phyloP scores from a whole-genome alignment of 2,113 vertebrate species.

The Spizaetus ornatus region DNA sequence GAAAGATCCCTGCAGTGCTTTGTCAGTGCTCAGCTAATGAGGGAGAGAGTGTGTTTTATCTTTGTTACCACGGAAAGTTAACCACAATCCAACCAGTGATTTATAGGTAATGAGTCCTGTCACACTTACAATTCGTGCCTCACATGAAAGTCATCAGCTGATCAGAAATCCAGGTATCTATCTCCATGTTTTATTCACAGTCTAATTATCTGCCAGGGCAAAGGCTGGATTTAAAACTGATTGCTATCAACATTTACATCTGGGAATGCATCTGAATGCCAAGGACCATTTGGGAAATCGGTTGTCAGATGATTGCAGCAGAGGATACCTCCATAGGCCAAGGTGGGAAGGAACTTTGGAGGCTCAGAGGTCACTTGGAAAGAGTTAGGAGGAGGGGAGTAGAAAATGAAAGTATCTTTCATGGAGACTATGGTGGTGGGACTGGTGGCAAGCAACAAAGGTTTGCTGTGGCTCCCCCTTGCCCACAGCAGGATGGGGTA shows the following conservation, averaged over 20 bases:
- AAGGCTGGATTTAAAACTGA: constrained; percentile 1
- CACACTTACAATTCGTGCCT: constrained; percentile 25
- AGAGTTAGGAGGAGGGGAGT: background rate
- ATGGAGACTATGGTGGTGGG: background rate
- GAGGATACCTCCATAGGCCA: background rate
- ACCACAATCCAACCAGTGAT: constrained; percentile 41
- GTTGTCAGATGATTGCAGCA: background rate
- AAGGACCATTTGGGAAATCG: background rate
- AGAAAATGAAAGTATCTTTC: background rate
- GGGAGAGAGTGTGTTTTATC: constrained; percentile 46
- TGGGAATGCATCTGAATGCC: background rate
- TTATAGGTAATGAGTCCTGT: constrained; percentile 60
- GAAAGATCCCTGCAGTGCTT: constrained; percentile 39
- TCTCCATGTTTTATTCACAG: constrained; percentile 10
- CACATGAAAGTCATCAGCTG: constrained; percentile 46
- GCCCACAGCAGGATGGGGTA: background rate
- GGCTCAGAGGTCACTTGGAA: background rate
- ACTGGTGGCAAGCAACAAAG: background rate
- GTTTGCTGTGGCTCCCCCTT: background rate
- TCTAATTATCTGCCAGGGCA: constrained; percentile 7
- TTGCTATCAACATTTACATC: constrained; percentile 26
- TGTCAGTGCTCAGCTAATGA: constrained; percentile 64
- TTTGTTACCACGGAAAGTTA: constrained; percentile 57
- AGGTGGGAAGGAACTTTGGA: background rate
- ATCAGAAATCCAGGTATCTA: constrained; percentile 45